Evolutionary conservation across 2,113 vertebrate genomes (phyloP).

Genomic region (Azemiops feae): DNA sequence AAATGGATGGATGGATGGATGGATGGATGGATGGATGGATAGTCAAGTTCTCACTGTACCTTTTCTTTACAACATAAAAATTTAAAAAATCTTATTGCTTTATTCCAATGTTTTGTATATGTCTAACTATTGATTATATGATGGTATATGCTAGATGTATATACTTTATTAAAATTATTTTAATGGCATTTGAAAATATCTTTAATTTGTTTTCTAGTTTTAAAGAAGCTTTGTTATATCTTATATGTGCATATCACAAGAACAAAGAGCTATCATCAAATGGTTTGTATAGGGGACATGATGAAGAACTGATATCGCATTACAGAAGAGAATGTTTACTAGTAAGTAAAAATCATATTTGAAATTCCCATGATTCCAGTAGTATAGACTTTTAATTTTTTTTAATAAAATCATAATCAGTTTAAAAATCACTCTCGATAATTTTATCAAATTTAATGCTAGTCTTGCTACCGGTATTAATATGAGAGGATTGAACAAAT

Average conservation of each 20-base stretch:
- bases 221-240: constrained; percentile 90
- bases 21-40: too few relatives aligned
- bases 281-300: constrained; percentile 88
- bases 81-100: not conserved
- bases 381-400: not conserved
- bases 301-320: constrained; percentile 85
- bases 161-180: not conserved
- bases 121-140: not conserved
- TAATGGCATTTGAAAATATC: not conserved
- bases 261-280: constrained; percentile 93
- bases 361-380: not conserved
- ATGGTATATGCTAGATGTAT: not conserved
- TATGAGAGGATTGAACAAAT: not conserved
- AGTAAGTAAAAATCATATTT: constrained; percentile 75
- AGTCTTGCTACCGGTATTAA: too few relatives aligned
- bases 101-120: not conserved
- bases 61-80: not conserved
- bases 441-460: not conserved
- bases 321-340: constrained; percentile 94
- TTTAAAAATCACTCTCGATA: not conserved
- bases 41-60: not conserved
- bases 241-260: constrained; percentile 92
- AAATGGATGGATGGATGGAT: too few relatives aligned
- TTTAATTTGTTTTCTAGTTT: constrained; percentile 76
- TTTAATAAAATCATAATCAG: not conserved